phyloP scores from a whole-genome alignment of 2,888 invertebrate species.

The Hemicrepidius hirtus region DNA sequence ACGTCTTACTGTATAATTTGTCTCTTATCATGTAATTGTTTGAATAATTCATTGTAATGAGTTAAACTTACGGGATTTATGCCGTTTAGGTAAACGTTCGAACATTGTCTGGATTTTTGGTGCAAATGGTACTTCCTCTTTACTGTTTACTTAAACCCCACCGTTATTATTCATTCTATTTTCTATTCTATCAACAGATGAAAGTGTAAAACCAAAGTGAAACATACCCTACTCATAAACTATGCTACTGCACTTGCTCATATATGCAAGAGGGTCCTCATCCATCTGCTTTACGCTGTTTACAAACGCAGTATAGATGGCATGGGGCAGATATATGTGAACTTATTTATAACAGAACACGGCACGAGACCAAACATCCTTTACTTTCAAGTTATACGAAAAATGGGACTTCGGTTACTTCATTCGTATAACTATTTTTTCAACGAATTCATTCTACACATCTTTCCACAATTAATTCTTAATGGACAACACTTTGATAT shows the following conservation, averaged over 20 bases:
- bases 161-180: slow-evolving; percentile 33
- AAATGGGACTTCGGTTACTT: slow-evolving; percentile 49
- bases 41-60: slow-evolving; percentile 71
- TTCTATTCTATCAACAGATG: slow-evolving; percentile 26
- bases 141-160: slow-evolving; percentile 10
- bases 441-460: not conserved
- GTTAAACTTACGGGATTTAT: slow-evolving; percentile 58
- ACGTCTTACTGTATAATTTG: slow-evolving; percentile 70
- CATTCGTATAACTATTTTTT: slow-evolving; percentile 35
- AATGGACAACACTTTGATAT: no score
- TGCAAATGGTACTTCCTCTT: not conserved
- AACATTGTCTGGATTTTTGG: slow-evolving; percentile 12
- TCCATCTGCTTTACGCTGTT: slow-evolving; percentile 64
- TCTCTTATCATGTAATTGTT: slow-evolving; percentile 72
- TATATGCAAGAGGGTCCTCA: slow-evolving; percentile 61
- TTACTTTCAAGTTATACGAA: slow-evolving; percentile 61
- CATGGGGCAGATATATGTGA: slow-evolving; percentile 59
- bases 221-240: slow-evolving; percentile 54
- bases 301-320: slow-evolving; percentile 62
- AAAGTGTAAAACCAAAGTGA: slow-evolving; percentile 41
- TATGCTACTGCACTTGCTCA: slow-evolving; percentile 59
- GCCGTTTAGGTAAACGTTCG: slow-evolving; percentile 47
- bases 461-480: not conserved
- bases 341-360: slow-evolving; percentile 65
- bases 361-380: slow-evolving; percentile 67